Percentiles rank a stretch among this genome's conserved stretches.
Conservation (phyloP, 2,113 vertebrate species). For the Spheniscus mendiculus region DNA sequence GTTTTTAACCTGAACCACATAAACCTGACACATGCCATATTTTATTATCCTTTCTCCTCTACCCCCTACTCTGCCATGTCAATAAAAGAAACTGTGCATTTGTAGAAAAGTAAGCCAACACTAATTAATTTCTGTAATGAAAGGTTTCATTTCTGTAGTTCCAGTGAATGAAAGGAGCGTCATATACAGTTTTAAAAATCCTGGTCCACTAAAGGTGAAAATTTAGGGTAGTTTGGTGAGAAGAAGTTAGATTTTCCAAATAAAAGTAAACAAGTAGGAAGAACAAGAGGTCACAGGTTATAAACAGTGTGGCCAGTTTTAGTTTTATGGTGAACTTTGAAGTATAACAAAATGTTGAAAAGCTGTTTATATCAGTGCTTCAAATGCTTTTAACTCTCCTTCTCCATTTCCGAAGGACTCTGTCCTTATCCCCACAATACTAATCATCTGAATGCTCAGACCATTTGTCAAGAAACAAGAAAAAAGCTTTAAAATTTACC, state of each 20-base stretch:
- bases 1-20: slow-evolving; percentile 41
- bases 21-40: slow-evolving; percentile 42
- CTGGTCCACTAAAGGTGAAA: not conserved
- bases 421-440: not conserved
- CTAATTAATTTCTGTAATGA: slow-evolving; percentile 57
- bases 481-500: not conserved
- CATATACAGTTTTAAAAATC: slow-evolving; percentile 7
- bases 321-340: slow-evolving; percentile 58
- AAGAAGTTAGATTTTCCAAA: slow-evolving; percentile 44
- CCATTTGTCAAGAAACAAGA: not conserved
- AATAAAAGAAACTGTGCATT: slow-evolving; percentile 35
- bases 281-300: slow-evolving; percentile 37
- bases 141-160: slow-evolving; percentile 38
- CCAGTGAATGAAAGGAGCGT: not conserved
- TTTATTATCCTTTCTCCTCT: slow-evolving; percentile 54
- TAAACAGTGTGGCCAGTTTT: slow-evolving; percentile 46
- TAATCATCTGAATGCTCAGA: not conserved
- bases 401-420: not conserved
- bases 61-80: slow-evolving; percentile 11
- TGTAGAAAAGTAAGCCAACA: not conserved
- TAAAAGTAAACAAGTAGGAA: slow-evolving; percentile 43
- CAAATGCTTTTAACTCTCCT: slow-evolving; percentile 12
- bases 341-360: slow-evolving; percentile 43
- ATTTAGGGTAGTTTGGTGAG: not conserved
- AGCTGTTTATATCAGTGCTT: slow-evolving; percentile 20